Evolutionary conservation across 2,113 vertebrate species (phyloP).

Genomic region (Mus musculus): GRCm39 chr7:64429001-64429500

Average conservation of each 20-base stretch:
- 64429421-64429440: background rate
- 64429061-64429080: background rate
- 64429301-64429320: background rate
- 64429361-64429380: slow-evolving; percentile 31
- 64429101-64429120: background rate
- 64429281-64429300: background rate
- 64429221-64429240: background rate
- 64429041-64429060: background rate
- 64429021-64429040: background rate
- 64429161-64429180: background rate
- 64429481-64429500: background rate
- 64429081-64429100: background rate
- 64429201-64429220: background rate
- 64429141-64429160: background rate
- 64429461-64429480: background rate
- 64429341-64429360: background rate
- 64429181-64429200: background rate
- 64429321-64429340: background rate
- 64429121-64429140: background rate
- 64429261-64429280: background rate
- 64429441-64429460: background rate
- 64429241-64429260: background rate
- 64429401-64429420: background rate
- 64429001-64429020: background rate
- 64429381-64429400: background rate